A percentile compares a stretch with the other conserved stretches of the same genome.
Conservation (phyloP, 2,113 vertebrate genomes). For the Brachyhypopomus occidentalis region DNA sequence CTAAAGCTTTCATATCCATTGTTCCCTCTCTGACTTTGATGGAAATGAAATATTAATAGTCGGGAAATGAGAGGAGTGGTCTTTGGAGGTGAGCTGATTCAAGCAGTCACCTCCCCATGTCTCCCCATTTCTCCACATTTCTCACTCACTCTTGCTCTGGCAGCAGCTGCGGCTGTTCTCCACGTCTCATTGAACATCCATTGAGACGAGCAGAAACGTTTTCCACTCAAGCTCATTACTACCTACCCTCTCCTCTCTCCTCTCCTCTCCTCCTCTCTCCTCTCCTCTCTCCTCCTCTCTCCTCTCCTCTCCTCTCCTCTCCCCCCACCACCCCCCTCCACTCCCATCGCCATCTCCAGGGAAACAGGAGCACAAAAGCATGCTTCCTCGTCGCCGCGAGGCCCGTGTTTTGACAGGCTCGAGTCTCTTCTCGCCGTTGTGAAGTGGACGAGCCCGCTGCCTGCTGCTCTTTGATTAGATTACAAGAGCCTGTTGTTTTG, state of each 20-base stretch:
- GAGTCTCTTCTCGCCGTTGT: constrained; percentile 44
- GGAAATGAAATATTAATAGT: constrained; percentile 51
- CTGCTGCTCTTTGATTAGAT: constrained; percentile 41
- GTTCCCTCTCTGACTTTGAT: constrained; percentile 38
- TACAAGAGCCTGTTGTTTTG: constrained; percentile 48
- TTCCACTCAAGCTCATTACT: constrained; percentile 38
- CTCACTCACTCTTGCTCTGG: constrained; percentile 3
- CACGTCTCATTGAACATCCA: constrained; percentile 45
- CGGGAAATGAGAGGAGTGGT: constrained; percentile 31
- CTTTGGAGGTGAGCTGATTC: constrained; percentile 30
- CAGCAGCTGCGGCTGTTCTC: constrained; percentile 27
- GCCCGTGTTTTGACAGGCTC: constrained; percentile 51
- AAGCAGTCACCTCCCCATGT: background rate
- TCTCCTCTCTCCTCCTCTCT: background rate
- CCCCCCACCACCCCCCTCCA: constrained; percentile 11
- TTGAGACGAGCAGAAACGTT: constrained; percentile 45
- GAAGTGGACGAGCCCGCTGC: constrained; percentile 30
- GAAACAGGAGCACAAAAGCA: constrained; percentile 52
- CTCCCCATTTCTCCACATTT: background rate
- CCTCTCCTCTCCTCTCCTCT: constrained; percentile 1
- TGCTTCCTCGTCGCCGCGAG: constrained; percentile 37
- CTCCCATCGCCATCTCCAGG: constrained; percentile 39
- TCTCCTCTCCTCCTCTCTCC: background rate
- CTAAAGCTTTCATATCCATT: constrained; percentile 24
- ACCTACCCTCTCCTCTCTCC: constrained; percentile 10